Percentiles rank a stretch among this genome's conserved stretches.
Evolutionary conservation across 2,113 vertebrate species (phyloP).

Genomic region (Ailurus styani): DNA sequence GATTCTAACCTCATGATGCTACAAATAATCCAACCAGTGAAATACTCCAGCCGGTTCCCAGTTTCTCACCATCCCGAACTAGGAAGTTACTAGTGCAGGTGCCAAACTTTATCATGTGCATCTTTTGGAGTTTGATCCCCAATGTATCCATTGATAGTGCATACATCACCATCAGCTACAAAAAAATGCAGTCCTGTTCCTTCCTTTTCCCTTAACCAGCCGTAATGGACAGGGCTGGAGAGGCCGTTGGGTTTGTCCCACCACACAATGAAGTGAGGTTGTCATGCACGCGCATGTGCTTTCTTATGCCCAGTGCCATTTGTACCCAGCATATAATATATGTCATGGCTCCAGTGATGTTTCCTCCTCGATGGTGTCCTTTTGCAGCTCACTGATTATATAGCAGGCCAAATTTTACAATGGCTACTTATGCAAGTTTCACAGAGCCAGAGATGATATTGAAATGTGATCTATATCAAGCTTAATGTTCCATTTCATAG

Average conservation of each 20-base stretch:
- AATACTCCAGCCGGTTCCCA: not conserved
- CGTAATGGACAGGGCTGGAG: no score
- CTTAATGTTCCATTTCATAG: constrained; percentile 16
- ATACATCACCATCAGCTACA: accelerated
- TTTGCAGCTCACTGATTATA: not conserved
- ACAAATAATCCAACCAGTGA: not conserved
- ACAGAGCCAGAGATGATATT: not conserved
- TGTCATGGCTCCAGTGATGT: not conserved
- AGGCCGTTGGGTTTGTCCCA: accelerated
- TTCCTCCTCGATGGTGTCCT: not conserved
- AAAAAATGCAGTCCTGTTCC: not conserved
- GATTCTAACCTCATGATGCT: not conserved
- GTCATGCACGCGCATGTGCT: not conserved
- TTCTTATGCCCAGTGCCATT: not conserved
- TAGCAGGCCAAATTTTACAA: not conserved
- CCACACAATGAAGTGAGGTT: not conserved
- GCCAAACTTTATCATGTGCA: no score
- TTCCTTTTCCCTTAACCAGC: not conserved
- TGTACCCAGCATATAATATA: not conserved
- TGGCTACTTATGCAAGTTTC: not conserved
- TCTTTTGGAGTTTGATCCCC: not conserved
- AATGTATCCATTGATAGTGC: accelerated
- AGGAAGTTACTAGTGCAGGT: accelerated
- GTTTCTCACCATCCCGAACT: not conserved
- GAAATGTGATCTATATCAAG: not conserved